A percentile compares a stretch with the other conserved stretches of the same genome.
These are phyloP conservation scores for Ennomos quercinarius DNA, from an alignment of 2,888 invertebrate species.

Conservation along the genomic window DNA sequence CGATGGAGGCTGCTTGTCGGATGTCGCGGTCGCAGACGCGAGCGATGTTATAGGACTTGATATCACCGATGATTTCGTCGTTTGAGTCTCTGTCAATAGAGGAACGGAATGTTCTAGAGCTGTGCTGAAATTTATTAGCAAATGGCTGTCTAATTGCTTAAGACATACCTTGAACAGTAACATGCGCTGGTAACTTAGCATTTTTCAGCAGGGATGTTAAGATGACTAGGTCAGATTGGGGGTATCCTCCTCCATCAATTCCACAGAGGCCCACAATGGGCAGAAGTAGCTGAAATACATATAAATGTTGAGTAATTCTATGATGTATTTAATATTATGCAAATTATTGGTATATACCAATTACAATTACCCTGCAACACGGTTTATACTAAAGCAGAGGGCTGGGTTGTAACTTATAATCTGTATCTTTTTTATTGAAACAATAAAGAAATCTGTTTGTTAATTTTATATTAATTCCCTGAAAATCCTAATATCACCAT, in stretches of 20 bases:
- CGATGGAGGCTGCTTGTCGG: conserved; percentile 72
- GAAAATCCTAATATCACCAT: no score
- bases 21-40: conserved; percentile 65
- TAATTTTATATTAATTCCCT: no score
- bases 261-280: conserved; percentile 90
- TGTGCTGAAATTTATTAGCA: conserved; percentile 6
- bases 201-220: conserved; percentile 92
- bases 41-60: conserved; percentile 73
- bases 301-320: not conserved
- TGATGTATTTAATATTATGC: not conserved
- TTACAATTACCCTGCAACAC: no score
- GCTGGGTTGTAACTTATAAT: no score
- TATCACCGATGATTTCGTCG: conserved; percentile 73
- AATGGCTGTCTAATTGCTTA: not conserved
- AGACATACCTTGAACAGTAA: conserved; percentile 66
- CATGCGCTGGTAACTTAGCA: conserved; percentile 87
- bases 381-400: no score
- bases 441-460: no score
- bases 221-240: conserved; percentile 90
- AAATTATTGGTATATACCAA: no score
- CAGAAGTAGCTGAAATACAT: conserved; percentile 83
- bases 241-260: conserved; percentile 88
- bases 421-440: no score
- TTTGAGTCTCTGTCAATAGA: conserved; percentile 60
- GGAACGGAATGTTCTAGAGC: conserved; percentile 1